These are phyloP conservation scores for Anas platyrhynchos DNA, from an alignment of 2,113 vertebrate species.

Conservation along the genomic window DNA sequence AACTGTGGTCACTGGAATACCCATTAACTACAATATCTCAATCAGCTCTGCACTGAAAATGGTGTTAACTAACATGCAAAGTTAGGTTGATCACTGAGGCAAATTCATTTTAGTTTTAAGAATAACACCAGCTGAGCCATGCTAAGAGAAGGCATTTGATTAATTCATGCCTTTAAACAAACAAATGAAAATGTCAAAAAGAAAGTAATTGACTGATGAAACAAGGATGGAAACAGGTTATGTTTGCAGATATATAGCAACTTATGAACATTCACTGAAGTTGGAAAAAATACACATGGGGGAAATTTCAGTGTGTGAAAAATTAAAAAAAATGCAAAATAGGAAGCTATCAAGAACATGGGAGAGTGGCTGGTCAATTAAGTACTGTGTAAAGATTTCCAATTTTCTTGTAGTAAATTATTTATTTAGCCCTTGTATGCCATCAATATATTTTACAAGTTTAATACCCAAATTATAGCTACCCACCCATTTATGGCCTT, in stretches of 20 bases:
- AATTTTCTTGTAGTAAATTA: slow-evolving; percentile 85
- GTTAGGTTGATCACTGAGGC: neutral
- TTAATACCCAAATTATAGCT: slow-evolving; percentile 86
- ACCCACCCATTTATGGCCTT: slow-evolving; percentile 83
- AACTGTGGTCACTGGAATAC: neutral
- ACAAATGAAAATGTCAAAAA: slow-evolving; percentile 70
- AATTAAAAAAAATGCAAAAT: slow-evolving; percentile 56
- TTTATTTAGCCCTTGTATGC: slow-evolving; percentile 81
- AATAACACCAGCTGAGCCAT: slow-evolving; percentile 40
- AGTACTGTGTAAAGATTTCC: slow-evolving; percentile 82
- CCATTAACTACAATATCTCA: neutral
- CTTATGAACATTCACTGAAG: slow-evolving; percentile 53
- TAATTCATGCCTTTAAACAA: slow-evolving; percentile 63
- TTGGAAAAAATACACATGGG: slow-evolving; percentile 61
- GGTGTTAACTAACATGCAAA: slow-evolving; percentile 10
- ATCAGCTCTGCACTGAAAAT: neutral
- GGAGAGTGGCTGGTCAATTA: slow-evolving; percentile 77
- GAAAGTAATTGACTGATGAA: slow-evolving; percentile 49
- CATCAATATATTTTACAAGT: slow-evolving; percentile 85
- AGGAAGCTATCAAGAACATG: slow-evolving; percentile 53
- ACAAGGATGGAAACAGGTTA: slow-evolving; percentile 53
- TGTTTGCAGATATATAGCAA: slow-evolving; percentile 45
- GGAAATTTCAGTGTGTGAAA: slow-evolving; percentile 44
- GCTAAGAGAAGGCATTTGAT: neutral
- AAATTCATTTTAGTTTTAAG: slow-evolving; percentile 17